Conservation (phyloP, 2,113 vertebrate species). For the Hydropotes inermis region DNA sequence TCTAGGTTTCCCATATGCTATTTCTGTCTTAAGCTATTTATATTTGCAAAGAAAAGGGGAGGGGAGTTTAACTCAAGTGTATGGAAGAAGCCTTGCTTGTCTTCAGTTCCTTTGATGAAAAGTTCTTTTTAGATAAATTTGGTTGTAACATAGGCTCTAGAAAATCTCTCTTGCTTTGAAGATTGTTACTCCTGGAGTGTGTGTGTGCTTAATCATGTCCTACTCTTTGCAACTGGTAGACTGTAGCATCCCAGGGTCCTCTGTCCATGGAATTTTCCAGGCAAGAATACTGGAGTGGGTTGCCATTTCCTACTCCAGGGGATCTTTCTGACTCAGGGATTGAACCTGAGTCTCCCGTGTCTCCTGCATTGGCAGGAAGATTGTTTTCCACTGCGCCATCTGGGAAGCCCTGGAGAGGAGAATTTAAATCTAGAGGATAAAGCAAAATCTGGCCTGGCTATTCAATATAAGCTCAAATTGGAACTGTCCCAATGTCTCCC, state of each 20-base stretch:
- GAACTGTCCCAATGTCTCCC: background rate
- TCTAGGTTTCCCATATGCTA: constrained; percentile 34
- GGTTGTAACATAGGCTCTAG: background rate
- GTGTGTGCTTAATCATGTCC: background rate
- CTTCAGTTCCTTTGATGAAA: constrained; percentile 30
- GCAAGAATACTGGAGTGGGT: background rate
- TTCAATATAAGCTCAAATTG: background rate
- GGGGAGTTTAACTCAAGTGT: background rate
- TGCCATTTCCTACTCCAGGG: background rate
- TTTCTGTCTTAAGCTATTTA: constrained; percentile 56
- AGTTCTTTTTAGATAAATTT: constrained; percentile 28
- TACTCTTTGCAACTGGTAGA: background rate
- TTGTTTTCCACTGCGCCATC: background rate
- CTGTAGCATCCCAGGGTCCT: background rate
- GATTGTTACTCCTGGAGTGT: background rate
- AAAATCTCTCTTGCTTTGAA: background rate
- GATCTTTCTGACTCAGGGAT: background rate
- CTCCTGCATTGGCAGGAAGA: background rate
- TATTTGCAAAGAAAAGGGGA: constrained; percentile 28
- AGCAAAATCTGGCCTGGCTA: background rate
- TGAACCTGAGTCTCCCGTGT: background rate
- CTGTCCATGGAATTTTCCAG: background rate
- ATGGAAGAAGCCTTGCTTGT: constrained; percentile 6
- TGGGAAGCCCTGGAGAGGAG: background rate
- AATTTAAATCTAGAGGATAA: background rate